A percentile compares a stretch with the other conserved stretches of the same genome.
Evolutionary conservation across 2,888 invertebrate genomes (phyloP).

Genomic region (Anticlea derivata): DNA sequence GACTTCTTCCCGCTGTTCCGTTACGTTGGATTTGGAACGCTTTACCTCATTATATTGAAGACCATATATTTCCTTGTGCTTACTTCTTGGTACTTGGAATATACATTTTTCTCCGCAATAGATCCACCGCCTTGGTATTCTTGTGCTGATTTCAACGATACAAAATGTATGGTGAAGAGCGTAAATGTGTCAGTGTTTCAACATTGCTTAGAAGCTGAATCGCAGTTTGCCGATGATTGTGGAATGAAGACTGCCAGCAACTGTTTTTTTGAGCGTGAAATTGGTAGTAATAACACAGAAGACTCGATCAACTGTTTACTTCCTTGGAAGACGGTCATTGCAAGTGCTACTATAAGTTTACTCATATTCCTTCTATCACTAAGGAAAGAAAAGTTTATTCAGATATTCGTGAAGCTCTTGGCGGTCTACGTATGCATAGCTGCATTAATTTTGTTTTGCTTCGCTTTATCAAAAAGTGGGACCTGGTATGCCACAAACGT

Average conservation of each 20-base stretch:
- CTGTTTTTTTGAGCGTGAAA: conserved; percentile 66
- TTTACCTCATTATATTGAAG: conserved; percentile 60
- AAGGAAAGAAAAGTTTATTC: conserved; percentile 57
- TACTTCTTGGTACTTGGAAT: conserved; percentile 65
- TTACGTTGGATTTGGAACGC: conserved; percentile 59
- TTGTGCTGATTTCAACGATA: conserved; percentile 58
- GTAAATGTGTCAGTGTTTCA: conserved; percentile 67
- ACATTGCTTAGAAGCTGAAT: conserved; percentile 68
- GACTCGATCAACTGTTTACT: conserved; percentile 45
- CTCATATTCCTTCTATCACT: conserved; percentile 58
- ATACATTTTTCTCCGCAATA: conserved; percentile 59
- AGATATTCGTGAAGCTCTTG: conserved; percentile 49
- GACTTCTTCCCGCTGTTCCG: conserved; percentile 68
- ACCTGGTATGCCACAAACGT: conserved; percentile 64
- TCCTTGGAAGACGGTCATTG: conserved; percentile 58
- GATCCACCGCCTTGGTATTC: conserved; percentile 69
- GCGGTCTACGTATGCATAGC: conserved; percentile 50
- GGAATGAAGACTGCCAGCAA: conserved; percentile 69
- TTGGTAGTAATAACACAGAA: conserved; percentile 56
- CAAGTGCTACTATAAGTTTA: conserved; percentile 44
- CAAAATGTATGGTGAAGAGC: conserved; percentile 71
- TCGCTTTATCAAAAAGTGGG: conserved; percentile 62
- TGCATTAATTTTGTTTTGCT: conserved; percentile 58
- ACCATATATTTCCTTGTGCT: conserved; percentile 57
- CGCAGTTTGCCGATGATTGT: conserved; percentile 63